phyloP scores from a whole-genome alignment of 2,888 invertebrate species.

The Heliconius sara region DNA sequence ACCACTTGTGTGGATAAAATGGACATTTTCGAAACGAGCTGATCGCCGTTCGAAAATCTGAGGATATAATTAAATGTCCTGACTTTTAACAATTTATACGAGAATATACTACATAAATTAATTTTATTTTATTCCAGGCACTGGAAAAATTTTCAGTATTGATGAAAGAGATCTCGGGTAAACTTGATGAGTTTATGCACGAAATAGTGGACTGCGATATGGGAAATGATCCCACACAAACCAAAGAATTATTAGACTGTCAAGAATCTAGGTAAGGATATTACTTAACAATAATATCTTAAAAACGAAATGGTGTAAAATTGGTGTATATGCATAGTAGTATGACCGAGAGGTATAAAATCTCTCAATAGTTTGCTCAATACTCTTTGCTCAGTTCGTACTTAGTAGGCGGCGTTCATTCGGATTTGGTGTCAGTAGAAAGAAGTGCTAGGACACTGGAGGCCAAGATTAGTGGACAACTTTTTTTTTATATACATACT shows the following conservation, averaged over 20 bases:
- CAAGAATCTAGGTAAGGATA: slow-evolving; percentile 87
- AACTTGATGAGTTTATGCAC: slow-evolving; percentile 93
- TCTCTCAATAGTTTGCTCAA: neutral
- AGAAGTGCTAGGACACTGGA: too few relatives aligned
- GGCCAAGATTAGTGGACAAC: too few relatives aligned
- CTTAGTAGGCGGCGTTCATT: too few relatives aligned
- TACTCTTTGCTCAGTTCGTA: neutral
- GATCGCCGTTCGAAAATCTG: slow-evolving; percentile 69
- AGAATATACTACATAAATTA: neutral
- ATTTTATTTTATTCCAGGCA: slow-evolving; percentile 86
- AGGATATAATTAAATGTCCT: slow-evolving; percentile 44
- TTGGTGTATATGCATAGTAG: neutral
- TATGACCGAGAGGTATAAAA: neutral
- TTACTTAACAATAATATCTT: too few relatives aligned
- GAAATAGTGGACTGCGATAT: slow-evolving; percentile 95
- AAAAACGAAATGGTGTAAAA: neutral
- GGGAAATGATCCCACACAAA: slow-evolving; percentile 96
- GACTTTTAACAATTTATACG: neutral
- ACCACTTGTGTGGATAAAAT: slow-evolving; percentile 59
- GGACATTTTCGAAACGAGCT: slow-evolving; percentile 62
- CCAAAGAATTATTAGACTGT: slow-evolving; percentile 92
- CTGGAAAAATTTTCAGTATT: slow-evolving; percentile 97
- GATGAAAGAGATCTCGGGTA: slow-evolving; percentile 94
- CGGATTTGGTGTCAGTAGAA: too few relatives aligned
- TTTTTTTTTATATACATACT: too few relatives aligned